These are phyloP conservation scores for Sebastes dallii DNA, from an alignment of 2,797 vertebrate genomes.

Conservation along the genomic window DNA sequence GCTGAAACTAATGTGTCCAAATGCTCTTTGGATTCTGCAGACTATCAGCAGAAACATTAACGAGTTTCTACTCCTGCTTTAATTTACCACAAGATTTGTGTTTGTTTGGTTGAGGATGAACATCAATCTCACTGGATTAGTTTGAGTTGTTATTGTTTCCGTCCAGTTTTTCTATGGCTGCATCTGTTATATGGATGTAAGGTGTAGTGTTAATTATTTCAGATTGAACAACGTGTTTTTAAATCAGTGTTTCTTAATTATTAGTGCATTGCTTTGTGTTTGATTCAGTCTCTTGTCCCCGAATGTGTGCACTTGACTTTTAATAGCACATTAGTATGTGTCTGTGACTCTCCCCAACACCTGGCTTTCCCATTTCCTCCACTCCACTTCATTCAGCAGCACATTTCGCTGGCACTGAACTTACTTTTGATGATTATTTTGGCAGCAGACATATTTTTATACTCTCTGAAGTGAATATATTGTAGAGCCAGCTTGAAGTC, in stretches of 20 bases:
- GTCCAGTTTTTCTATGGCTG: not conserved
- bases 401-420: constrained; percentile 42
- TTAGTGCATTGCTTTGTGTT: constrained; percentile 7
- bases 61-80: no score
- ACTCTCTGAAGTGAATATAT: constrained; percentile 62
- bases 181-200: not conserved
- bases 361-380: constrained; percentile 43
- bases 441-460: constrained; percentile 54
- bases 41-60: no score
- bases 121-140: not conserved
- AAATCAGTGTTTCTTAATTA: not conserved
- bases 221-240: not conserved
- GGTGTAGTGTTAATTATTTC: not conserved
- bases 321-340: constrained; percentile 52
- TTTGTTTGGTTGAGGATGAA: not conserved
- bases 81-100: no score
- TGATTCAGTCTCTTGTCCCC: constrained; percentile 10
- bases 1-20: no score
- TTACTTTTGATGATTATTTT: constrained; percentile 58
- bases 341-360: constrained; percentile 28
- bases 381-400: constrained; percentile 49
- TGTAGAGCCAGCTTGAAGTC: constrained; percentile 50
- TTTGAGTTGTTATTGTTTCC: not conserved
- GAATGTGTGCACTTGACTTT: constrained; percentile 50
- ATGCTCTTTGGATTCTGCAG: no score